A percentile compares a stretch with the other conserved stretches of the same genome.
phyloP scores from a whole-genome alignment of 2,113 vertebrate genomes.

The Bufo bufo region DNA sequence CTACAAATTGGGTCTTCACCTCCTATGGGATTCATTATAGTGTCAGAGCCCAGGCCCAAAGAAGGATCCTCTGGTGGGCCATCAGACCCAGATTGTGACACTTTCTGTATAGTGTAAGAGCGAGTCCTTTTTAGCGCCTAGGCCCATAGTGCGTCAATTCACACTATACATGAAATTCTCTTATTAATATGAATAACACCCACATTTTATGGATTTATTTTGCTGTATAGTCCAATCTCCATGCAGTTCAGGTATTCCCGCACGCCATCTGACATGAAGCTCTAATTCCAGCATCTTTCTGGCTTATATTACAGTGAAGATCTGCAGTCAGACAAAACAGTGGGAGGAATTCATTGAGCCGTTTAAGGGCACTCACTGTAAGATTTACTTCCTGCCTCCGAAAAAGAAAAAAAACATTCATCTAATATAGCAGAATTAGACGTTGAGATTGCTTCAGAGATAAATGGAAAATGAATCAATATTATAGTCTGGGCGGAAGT shows the following conservation, averaged over 20 bases:
- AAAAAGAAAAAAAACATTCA: conserved; percentile 29
- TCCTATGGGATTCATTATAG: no score
- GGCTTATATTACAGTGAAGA: conserved; percentile 25
- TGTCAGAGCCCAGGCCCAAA: no score
- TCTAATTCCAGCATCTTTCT: not conserved
- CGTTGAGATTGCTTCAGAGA: conserved; percentile 31
- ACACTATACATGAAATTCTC: not conserved
- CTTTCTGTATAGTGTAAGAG: no score
- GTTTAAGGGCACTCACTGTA: conserved; percentile 13
- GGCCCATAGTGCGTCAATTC: not conserved
- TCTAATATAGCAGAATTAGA: conserved; percentile 31
- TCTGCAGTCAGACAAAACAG: conserved; percentile 25
- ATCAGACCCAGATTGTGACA: no score
- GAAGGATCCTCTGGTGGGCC: no score
- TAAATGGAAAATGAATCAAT: conserved; percentile 47
- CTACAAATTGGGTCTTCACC: not conserved
- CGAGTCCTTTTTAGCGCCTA: not conserved
- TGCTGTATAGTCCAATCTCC: not conserved
- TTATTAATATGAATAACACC: not conserved
- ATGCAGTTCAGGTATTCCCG: not conserved
- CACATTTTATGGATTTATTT: not conserved
- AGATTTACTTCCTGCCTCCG: conserved; percentile 29
- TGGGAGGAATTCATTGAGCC: conserved; percentile 35
- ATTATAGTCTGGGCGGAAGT: conserved; percentile 36
- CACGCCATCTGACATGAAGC: not conserved